Percentiles rank a stretch among this genome's conserved stretches.
These are phyloP conservation scores for Dryas iulia DNA, from an alignment of 1,140 invertebrate species.

Conservation along the genomic window DNA sequence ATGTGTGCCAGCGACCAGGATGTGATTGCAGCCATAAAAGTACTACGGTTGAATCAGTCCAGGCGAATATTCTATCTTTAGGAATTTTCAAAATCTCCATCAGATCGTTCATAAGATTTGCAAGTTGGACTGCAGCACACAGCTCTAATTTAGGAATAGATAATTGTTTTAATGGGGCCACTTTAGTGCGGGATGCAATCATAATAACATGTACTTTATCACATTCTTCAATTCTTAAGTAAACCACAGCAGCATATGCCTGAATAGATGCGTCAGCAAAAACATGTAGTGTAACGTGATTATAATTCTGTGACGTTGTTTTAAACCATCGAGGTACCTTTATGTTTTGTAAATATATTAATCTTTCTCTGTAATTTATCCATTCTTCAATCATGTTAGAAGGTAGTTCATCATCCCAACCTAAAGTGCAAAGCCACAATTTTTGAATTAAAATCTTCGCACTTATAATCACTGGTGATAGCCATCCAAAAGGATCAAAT, in stretches of 20 bases:
- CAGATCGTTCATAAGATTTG: constrained; percentile 31
- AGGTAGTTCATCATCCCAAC: constrained; percentile 50
- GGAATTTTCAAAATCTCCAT: constrained; percentile 38
- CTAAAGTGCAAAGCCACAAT: too few species aligned
- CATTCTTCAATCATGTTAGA: constrained; percentile 31
- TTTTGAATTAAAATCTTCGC: too few species aligned
- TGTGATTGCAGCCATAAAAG: constrained; percentile 42
- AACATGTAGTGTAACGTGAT: constrained; percentile 37
- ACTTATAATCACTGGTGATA: constrained; percentile 56
- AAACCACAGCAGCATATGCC: constrained; percentile 43
- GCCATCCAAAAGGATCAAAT: constrained; percentile 57
- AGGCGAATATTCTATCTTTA: constrained; percentile 47
- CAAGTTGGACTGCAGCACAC: constrained; percentile 46
- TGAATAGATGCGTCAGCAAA: constrained; percentile 45
- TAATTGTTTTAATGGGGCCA: constrained; percentile 45
- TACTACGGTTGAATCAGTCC: constrained; percentile 57
- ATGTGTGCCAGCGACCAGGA: constrained; percentile 43
- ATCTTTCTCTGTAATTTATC: constrained; percentile 30
- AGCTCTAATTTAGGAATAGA: constrained; percentile 48
- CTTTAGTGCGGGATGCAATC: constrained; percentile 33
- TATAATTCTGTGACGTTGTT: constrained; percentile 14
- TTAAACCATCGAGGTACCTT: constrained; percentile 35
- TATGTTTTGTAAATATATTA: constrained; percentile 35
- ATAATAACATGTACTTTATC: constrained; percentile 24
- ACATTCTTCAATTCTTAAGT: constrained; percentile 36